Percentiles rank a stretch among this genome's conserved stretches.
Conservation (phyloP, 2,888 invertebrate genomes). For the Choreutis nemorana region DNA sequence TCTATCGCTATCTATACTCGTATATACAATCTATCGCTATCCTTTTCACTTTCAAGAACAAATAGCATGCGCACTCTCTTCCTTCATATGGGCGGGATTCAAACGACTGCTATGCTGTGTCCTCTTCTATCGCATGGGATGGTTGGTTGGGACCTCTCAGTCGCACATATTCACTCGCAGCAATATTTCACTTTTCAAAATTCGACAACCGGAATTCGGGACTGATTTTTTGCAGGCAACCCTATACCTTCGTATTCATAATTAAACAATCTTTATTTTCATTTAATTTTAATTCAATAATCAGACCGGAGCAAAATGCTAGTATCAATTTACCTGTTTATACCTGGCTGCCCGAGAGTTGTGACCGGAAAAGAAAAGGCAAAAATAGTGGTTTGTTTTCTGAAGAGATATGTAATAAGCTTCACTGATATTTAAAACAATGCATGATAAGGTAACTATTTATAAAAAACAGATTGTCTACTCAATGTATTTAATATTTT, state of each 20-base stretch:
- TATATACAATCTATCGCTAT: slow-evolving; percentile 10
- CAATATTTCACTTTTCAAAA: slow-evolving; percentile 10
- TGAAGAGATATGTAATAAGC: too few species aligned
- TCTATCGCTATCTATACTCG: too few species aligned
- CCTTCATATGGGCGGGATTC: slow-evolving; percentile 6
- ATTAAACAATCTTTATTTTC: slow-evolving; percentile 10
- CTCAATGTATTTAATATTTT: too few species aligned
- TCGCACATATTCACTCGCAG: slow-evolving; percentile 8
- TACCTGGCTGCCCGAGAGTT: too few species aligned
- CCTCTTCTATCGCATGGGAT: slow-evolving; percentile 8
- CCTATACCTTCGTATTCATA: slow-evolving; percentile 9
- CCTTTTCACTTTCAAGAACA: slow-evolving; percentile 8
- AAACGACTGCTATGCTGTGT: slow-evolving; percentile 7
- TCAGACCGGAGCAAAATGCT: slow-evolving; percentile 6
- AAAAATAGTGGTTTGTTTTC: too few species aligned
- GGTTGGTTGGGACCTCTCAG: slow-evolving; percentile 9
- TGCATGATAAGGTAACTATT: too few species aligned
- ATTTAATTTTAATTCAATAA: slow-evolving; percentile 10
- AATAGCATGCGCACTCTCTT: slow-evolving; percentile 8
- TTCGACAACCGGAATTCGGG: slow-evolving; percentile 10
- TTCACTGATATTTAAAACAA: too few species aligned
- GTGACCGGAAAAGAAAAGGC: too few species aligned
- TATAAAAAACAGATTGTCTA: too few species aligned
- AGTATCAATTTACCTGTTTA: too few species aligned
- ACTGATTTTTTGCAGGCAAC: slow-evolving; percentile 12